Conservation (phyloP, 2,113 vertebrate genomes). For the Mormyrus iriodes region DNA sequence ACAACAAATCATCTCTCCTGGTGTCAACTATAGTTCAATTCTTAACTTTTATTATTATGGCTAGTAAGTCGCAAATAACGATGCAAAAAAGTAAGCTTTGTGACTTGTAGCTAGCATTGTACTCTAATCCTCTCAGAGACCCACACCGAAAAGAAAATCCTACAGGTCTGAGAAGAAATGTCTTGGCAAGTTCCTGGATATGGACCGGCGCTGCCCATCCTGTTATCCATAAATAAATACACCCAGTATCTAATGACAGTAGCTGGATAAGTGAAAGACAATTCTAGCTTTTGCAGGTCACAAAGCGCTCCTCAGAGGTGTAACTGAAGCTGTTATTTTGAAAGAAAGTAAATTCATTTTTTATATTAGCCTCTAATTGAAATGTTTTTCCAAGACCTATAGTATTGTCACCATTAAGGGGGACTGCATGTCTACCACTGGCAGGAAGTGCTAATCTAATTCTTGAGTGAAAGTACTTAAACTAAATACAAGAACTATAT, state of each 20-base stretch:
- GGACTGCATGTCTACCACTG: not conserved
- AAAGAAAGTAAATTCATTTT: not conserved
- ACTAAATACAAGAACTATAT: not conserved
- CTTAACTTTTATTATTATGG: not conserved
- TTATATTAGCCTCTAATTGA: conserved; percentile 9
- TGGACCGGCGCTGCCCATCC: not conserved
- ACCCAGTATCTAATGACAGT: not conserved
- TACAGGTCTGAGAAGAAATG: not conserved
- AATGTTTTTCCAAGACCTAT: not conserved
- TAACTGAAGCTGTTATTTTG: conserved; percentile 1
- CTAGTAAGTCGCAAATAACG: not conserved
- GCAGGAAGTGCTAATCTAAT: not conserved
- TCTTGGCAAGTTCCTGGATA: not conserved
- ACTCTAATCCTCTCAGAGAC: not conserved
- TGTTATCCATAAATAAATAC: not conserved
- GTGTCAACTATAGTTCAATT: not conserved
- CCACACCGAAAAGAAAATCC: not conserved
- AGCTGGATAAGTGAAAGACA: not conserved
- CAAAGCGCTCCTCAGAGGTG: not conserved
- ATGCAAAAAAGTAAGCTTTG: not conserved
- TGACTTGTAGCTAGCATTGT: not conserved
- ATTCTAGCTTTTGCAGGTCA: not conserved
- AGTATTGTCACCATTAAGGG: not conserved
- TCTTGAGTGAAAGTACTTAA: not conserved
- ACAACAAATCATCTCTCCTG: not conserved